A percentile compares a stretch with the other conserved stretches of the same genome.
These are phyloP conservation scores for Bhutanitis thaidina DNA, from an alignment of 2,888 invertebrate genomes.

Conservation along the genomic window DNA sequence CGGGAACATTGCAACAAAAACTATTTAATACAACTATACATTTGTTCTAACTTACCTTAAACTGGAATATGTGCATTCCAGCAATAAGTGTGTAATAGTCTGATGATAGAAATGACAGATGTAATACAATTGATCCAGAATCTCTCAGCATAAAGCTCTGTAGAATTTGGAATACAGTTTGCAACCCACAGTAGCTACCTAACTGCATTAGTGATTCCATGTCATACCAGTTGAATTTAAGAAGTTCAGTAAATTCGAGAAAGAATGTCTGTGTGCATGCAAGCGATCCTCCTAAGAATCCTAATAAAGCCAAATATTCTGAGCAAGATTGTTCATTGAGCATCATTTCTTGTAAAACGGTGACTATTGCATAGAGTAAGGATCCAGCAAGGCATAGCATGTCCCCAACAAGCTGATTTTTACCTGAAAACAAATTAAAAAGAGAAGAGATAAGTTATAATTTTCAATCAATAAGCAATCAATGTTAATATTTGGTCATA, in stretches of 20 bases:
- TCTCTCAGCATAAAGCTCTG: slow-evolving; percentile 87
- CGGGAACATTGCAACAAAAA: too few species aligned
- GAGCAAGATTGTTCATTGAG: slow-evolving; percentile 88
- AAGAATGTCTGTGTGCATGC: slow-evolving; percentile 89
- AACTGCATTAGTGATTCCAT: slow-evolving; percentile 81
- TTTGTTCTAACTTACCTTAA: slow-evolving; percentile 80
- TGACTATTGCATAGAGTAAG: slow-evolving; percentile 87
- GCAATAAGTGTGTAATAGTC: slow-evolving; percentile 91
- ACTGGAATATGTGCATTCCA: slow-evolving; percentile 89
- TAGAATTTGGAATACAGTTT: slow-evolving; percentile 87
- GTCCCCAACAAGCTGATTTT: slow-evolving; percentile 90
- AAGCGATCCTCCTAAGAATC: slow-evolving; percentile 88
- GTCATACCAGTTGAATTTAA: slow-evolving; percentile 85
- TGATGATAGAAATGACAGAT: slow-evolving; percentile 89
- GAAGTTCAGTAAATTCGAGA: slow-evolving; percentile 85
- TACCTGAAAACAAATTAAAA: slow-evolving; percentile 70
- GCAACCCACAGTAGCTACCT: slow-evolving; percentile 83
- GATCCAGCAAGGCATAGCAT: slow-evolving; percentile 89
- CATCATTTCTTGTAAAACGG: slow-evolving; percentile 89
- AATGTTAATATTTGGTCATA: too few species aligned
- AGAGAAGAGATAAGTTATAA: too few species aligned
- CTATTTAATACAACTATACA: too few species aligned
- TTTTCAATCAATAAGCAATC: too few species aligned
- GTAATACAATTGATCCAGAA: slow-evolving; percentile 90
- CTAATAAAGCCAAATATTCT: slow-evolving; percentile 90